These are phyloP conservation scores for Parauchenoglanis punctatus DNA, from an alignment of 2,797 vertebrate genomes.

Conservation along the genomic window DNA sequence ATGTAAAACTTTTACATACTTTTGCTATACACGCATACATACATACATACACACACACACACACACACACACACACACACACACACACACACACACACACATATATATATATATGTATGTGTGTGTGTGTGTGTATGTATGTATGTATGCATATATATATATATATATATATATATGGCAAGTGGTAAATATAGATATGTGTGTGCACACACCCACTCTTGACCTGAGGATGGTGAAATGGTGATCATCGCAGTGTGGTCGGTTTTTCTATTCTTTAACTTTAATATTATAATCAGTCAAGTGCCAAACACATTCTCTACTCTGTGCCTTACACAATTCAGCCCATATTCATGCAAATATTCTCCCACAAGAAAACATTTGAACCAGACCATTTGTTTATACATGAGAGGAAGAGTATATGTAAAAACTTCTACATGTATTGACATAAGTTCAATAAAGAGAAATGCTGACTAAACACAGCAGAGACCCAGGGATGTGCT, in stretches of 20 bases:
- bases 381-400: slow-evolving; percentile 11
- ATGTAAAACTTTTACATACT: neutral
- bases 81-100: neutral
- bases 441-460: slow-evolving; percentile 33
- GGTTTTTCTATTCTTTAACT: neutral
- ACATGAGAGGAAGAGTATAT: slow-evolving; percentile 10
- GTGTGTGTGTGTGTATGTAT: neutral
- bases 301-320: neutral
- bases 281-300: neutral
- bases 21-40: neutral
- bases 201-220: neutral
- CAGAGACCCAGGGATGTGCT: slow-evolving; percentile 18
- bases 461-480: slow-evolving; percentile 46
- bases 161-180: neutral
- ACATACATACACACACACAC: no score
- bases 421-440: slow-evolving; percentile 22
- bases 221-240: neutral
- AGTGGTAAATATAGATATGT: neutral
- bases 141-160: neutral
- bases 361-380: neutral
- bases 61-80: neutral
- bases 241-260: neutral
- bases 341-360: neutral
- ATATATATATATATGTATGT: neutral
- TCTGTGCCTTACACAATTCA: no score